phyloP scores from a whole-genome alignment of 2,797 vertebrate species.

The Peromyscus nudipes region DNA sequence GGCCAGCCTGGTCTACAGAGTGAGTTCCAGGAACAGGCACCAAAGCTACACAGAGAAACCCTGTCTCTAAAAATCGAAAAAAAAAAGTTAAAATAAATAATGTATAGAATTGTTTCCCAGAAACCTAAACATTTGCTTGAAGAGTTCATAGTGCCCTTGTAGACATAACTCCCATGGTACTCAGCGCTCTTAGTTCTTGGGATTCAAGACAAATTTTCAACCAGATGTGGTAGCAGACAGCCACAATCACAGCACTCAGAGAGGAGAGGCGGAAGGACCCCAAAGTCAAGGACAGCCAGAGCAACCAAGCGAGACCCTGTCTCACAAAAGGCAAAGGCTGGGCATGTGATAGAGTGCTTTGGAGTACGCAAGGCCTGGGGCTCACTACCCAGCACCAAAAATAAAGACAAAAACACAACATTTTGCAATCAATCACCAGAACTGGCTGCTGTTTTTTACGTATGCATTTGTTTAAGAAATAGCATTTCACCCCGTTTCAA shows the following conservation, averaged over 20 bases:
- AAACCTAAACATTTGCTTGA: slow-evolving; percentile 84
- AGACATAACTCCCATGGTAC: slow-evolving; percentile 53
- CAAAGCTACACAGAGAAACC: no score
- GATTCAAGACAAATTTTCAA: slow-evolving; percentile 47
- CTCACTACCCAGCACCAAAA: not conserved
- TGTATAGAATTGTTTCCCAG: slow-evolving; percentile 81
- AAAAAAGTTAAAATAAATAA: slow-evolving; percentile 81
- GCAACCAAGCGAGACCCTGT: not conserved
- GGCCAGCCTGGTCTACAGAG: no score
- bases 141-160: slow-evolving; percentile 79
- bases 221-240: not conserved
- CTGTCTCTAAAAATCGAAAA: no score
- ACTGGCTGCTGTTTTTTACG: not conserved
- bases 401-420: slow-evolving; percentile 52
- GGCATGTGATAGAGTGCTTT: not conserved
- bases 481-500: no score
- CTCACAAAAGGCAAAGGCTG: not conserved
- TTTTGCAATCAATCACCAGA: not conserved
- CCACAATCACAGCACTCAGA: not conserved
- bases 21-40: no score
- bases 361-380: not conserved
- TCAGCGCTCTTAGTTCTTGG: slow-evolving; percentile 5
- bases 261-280: not conserved
- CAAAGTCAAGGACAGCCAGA: not conserved
- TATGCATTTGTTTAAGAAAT: not conserved